Percentiles rank a stretch among this genome's conserved stretches.
phyloP scores from a whole-genome alignment of 2,888 invertebrate species.

The Melinopterus prodromus region DNA sequence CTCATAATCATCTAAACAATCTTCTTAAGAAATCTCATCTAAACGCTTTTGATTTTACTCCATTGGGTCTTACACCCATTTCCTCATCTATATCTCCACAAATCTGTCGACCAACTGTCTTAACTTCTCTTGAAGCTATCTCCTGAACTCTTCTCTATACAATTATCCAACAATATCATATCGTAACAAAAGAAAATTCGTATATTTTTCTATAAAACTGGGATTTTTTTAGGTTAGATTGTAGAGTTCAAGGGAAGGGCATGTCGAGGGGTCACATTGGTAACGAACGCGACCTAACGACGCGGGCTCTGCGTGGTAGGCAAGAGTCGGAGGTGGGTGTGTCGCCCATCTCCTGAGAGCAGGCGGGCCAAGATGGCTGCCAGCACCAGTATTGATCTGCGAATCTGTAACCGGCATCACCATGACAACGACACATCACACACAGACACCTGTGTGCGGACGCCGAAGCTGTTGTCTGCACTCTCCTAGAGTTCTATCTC shows the following conservation, averaged over 20 bases:
- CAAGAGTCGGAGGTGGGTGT: slow-evolving; percentile 45
- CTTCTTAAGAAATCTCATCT: too few relatives aligned
- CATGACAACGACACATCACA: slow-evolving; percentile 55
- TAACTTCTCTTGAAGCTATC: too few relatives aligned
- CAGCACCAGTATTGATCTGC: slow-evolving; percentile 55
- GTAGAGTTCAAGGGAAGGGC: slow-evolving; percentile 35
- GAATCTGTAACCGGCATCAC: slow-evolving; percentile 56
- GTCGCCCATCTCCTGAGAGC: slow-evolving; percentile 57
- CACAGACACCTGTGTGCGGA: slow-evolving; percentile 51
- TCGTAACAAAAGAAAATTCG: too few relatives aligned
- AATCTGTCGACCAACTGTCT: too few relatives aligned
- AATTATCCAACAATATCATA: too few relatives aligned
- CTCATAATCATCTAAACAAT: too few relatives aligned
- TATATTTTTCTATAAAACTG: too few relatives aligned
- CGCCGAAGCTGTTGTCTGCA: slow-evolving; percentile 44
- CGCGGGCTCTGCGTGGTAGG: slow-evolving; percentile 33
- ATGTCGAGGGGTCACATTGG: slow-evolving; percentile 36
- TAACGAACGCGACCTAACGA: not conserved
- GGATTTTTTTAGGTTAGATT: not conserved
- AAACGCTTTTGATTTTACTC: too few relatives aligned
- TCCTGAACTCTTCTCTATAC: too few relatives aligned
- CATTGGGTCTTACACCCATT: too few relatives aligned
- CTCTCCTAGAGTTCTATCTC: too few relatives aligned
- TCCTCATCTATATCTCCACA: too few relatives aligned
- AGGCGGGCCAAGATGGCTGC: slow-evolving; percentile 58